Evolutionary conservation across 2,113 vertebrate genomes (phyloP).

Genomic region (Dendrocopos noguchii): DNA sequence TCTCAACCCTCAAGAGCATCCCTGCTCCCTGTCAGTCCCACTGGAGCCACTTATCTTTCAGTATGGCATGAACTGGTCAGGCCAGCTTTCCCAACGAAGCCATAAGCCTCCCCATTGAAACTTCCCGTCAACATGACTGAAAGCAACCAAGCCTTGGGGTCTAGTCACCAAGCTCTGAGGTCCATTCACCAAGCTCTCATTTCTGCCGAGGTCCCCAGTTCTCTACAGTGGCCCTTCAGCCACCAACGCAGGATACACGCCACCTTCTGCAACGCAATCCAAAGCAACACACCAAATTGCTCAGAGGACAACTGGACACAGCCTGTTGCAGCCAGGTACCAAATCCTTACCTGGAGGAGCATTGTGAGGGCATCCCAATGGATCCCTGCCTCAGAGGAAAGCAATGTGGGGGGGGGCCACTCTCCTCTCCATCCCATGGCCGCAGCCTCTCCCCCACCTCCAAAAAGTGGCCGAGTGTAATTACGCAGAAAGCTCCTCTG

Average conservation of each 20-base stretch:
- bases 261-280: background rate
- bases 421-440: background rate
- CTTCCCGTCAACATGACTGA: background rate
- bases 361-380: fast-evolving
- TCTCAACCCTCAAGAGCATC: background rate
- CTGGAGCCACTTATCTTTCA: background rate
- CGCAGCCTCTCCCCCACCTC: conserved; percentile 6
- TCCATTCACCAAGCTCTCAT: background rate
- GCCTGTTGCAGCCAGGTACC: fast-evolving
- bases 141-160: no score
- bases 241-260: background rate
- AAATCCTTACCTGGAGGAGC: background rate
- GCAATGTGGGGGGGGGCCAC: fast-evolving
- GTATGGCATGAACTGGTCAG: background rate
- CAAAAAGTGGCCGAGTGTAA: conserved; percentile 81
- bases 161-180: background rate
- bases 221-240: fast-evolving
- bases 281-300: background rate
- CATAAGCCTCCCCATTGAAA: fast-evolving
- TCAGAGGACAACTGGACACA: background rate
- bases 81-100: background rate
- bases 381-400: background rate
- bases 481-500: conserved; percentile 92
- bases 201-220: background rate
- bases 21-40: background rate